Evolutionary conservation across 2,888 invertebrate species (phyloP).

Genomic region (Tenthredo livida): DNA sequence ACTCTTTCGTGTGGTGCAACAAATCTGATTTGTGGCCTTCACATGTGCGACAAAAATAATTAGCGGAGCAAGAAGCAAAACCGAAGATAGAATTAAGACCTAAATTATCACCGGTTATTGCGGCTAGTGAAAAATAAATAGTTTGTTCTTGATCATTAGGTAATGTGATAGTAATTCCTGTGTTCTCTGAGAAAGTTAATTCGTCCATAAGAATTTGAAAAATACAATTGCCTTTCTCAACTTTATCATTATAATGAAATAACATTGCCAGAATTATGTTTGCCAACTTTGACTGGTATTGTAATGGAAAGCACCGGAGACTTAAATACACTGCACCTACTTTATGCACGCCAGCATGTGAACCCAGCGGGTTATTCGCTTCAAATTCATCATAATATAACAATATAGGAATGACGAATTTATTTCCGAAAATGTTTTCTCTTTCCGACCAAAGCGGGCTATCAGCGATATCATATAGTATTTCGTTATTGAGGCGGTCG

Average conservation of each 20-base stretch:
- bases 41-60: not conserved
- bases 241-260: constrained; percentile 46
- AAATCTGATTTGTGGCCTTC: not conserved
- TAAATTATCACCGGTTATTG: constrained; percentile 9
- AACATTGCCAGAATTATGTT: constrained; percentile 58
- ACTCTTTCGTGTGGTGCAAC: not conserved
- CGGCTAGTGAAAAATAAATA: not conserved
- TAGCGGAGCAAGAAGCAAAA: constrained; percentile 8
- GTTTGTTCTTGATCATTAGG: not conserved
- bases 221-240: constrained; percentile 52
- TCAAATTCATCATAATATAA: constrained; percentile 58
- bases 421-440: constrained; percentile 43
- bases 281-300: constrained; percentile 53
- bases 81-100: not conserved
- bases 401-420: constrained; percentile 56
- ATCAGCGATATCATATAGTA: not conserved
- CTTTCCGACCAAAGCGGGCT: constrained; percentile 53
- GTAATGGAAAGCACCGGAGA: constrained; percentile 50
- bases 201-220: constrained; percentile 54
- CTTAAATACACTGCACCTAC: constrained; percentile 55
- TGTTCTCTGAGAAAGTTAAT: constrained; percentile 54
- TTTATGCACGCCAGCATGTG: constrained; percentile 54
- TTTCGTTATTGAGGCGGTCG: not conserved
- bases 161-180: constrained; percentile 42
- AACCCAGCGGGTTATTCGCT: constrained; percentile 57